These are phyloP conservation scores for Unio delphinus DNA, from an alignment of 2,888 invertebrate genomes.

Conservation along the genomic window DNA sequence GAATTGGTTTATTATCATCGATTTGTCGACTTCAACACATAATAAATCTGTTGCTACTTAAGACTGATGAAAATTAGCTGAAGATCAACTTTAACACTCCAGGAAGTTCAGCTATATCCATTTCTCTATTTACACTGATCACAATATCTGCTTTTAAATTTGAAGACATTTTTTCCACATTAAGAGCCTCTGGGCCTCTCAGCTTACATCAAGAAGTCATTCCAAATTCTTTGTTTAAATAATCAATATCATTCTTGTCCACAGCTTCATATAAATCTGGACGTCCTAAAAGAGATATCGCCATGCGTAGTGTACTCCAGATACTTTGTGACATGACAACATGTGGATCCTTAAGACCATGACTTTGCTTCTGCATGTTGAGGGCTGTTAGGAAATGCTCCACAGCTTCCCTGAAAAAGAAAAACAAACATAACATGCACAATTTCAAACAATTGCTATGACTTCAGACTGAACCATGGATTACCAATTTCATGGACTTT, in stretches of 20 bases:
- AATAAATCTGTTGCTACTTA: too few species aligned
- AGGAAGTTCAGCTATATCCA: slow-evolving; percentile 6
- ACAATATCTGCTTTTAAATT: neutral
- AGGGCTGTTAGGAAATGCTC: slow-evolving; percentile 95
- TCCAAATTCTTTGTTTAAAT: slow-evolving; percentile 68
- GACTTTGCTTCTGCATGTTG: slow-evolving; percentile 87
- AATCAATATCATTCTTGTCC: slow-evolving; percentile 73
- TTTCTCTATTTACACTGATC: neutral
- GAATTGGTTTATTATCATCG: too few species aligned
- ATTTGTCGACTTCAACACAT: too few species aligned
- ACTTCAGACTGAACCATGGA: neutral
- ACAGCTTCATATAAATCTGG: slow-evolving; percentile 75
- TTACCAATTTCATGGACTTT: neutral
- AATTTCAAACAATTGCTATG: neutral
- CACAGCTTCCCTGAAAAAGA: slow-evolving; percentile 84
- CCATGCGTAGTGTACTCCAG: slow-evolving; percentile 93
- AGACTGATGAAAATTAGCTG: too few species aligned
- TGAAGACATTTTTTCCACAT: neutral
- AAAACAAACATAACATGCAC: slow-evolving; percentile 3
- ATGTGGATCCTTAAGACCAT: slow-evolving; percentile 73
- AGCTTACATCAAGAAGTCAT: slow-evolving; percentile 40
- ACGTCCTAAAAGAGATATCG: slow-evolving; percentile 83
- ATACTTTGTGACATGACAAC: slow-evolving; percentile 88
- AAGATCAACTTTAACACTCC: slow-evolving; percentile 12
- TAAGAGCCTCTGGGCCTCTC: neutral